Evolutionary conservation across 1,140 invertebrate species (phyloP), one percentile per base, ranked within the genome.

Genomic region (Diorhabda carinulata): DNA sequence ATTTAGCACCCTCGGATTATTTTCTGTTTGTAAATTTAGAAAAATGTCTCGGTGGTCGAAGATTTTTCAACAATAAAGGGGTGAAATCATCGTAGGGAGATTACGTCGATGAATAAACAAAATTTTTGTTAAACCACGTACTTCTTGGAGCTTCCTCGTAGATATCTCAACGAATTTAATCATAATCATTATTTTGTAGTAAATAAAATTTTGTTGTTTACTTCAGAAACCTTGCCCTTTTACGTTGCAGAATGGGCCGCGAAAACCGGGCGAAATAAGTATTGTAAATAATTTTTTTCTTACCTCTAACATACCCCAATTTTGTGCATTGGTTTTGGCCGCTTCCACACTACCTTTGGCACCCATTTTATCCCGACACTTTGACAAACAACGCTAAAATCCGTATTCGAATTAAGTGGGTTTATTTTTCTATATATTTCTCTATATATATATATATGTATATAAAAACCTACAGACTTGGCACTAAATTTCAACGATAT

Each of bases 251-350:
- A 3, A 6, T 52, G n/a, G 6, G 47, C 47, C 47, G 47, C 4
- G 6, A 52, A 52, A 52, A 8, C n/a, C n/a, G 6, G 6, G 47
- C 6, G 47, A 3, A 52, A 52, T 6, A 52, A 52, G n/a, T 3
- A 3, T 6, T 6, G 6, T 52, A 52, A n/a, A 52, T 6, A 6
- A 52, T 64, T 7, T 4, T 3, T 10, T 40, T 43, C 83, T 81
- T 86, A 89, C 88, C 88, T 89, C 88, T 78, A 89, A 82, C 84
- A 88, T 87, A 82, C 87, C 88, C 88, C 88, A 89, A 84, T 87
- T 87, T 86, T 89, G 87, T 82, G 87, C 84, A 83, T 88, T 88
- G 84, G 88, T 86, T 86, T 89, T 89, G 81, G 87, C 87, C 78
- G 86, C 86, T 82, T 89, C 88, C 78, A 89, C 88, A 84, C 88